Evolutionary conservation across 2,888 invertebrate genomes (phyloP).

Genomic region (Geotrupes spiniger): DNA sequence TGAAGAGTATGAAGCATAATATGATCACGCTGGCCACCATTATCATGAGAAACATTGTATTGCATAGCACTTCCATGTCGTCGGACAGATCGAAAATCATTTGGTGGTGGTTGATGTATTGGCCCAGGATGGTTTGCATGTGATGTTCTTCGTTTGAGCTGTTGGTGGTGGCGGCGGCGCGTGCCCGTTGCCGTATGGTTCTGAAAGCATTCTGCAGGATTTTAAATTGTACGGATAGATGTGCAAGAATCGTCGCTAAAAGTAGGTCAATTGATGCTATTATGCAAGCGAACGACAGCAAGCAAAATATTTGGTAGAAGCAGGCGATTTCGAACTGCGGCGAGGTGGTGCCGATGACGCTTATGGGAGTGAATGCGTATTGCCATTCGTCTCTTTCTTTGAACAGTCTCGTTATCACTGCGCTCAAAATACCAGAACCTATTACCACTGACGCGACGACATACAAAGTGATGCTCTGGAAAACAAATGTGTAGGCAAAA

Average conservation of each 20-base stretch:
- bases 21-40: conserved; percentile 18
- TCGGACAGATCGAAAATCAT: conserved; percentile 21
- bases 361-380: conserved; percentile 20
- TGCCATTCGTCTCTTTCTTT: conserved; percentile 15
- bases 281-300: conserved; percentile 17
- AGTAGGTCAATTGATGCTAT: conserved; percentile 21
- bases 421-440: conserved; percentile 14
- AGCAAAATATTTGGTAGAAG: conserved; percentile 21
- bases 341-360: conserved; percentile 12
- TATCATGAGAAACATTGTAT: conserved; percentile 21
- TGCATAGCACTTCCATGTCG: conserved; percentile 25
- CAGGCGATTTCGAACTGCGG: conserved; percentile 17
- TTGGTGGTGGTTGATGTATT: conserved; percentile 28
- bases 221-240: conserved; percentile 24
- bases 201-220: conserved; percentile 24
- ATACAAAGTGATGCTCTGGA: conserved; percentile 18
- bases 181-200: too few relatives aligned
- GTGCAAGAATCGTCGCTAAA: conserved; percentile 24
- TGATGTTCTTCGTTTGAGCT: conserved; percentile 9
- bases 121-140: conserved; percentile 13
- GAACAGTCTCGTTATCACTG: conserved; percentile 12
- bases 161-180: too few relatives aligned
- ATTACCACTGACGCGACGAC: conserved; percentile 16
- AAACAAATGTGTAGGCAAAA: conserved; percentile 1
- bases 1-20: conserved; percentile 23